Evolutionary conservation across 2,888 invertebrate genomes (phyloP).

Genomic region (Rhamphomyia laevipes): DNA sequence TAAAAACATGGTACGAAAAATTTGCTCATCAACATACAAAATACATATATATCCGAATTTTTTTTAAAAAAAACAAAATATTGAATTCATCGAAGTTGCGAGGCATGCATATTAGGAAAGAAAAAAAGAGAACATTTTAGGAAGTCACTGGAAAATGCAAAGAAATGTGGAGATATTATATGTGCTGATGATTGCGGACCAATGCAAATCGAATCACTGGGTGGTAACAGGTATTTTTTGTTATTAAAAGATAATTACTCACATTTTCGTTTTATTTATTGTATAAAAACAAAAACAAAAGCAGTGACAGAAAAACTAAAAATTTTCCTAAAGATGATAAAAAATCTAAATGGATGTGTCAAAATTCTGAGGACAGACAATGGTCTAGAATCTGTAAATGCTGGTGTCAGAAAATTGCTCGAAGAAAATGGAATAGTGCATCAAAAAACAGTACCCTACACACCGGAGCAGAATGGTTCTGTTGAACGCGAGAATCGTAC

Average conservation of each 20-base stretch:
- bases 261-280: too few species aligned
- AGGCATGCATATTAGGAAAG: background rate
- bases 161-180: background rate
- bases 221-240: too few species aligned
- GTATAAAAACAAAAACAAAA: too few species aligned
- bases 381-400: constrained; percentile 10
- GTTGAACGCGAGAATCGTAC: constrained; percentile 14
- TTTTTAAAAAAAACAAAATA: background rate
- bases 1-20: background rate
- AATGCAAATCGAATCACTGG: background rate
- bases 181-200: background rate
- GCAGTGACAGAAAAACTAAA: too few species aligned
- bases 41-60: background rate
- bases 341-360: too few species aligned
- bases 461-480: constrained; percentile 13
- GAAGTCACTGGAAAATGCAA: background rate
- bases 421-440: constrained; percentile 6
- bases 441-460: constrained; percentile 11
- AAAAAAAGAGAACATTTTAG: background rate
- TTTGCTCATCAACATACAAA: background rate
- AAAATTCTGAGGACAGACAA: constrained; percentile 8
- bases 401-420: constrained; percentile 5
- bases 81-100: background rate
- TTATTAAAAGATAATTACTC: too few species aligned
- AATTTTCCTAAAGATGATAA: too few species aligned